Evolutionary conservation across 2,797 vertebrate species (phyloP).

Genomic region (Pristis pectinata): DNA sequence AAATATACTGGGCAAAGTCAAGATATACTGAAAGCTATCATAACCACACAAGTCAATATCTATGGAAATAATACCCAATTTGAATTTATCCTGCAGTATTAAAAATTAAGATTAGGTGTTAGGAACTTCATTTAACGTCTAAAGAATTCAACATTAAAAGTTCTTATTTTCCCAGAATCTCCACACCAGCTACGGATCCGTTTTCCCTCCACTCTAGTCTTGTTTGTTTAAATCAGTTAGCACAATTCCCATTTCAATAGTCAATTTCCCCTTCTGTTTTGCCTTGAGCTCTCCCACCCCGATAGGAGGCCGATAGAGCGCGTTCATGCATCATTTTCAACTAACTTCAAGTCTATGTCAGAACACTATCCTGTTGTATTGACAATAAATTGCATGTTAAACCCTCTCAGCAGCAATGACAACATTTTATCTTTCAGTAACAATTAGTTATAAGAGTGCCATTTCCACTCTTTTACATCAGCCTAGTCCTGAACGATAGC

Average conservation of each 20-base stretch:
- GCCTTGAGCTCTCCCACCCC: background rate
- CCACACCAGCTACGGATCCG: background rate
- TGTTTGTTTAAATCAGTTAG: background rate
- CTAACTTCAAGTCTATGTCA: background rate
- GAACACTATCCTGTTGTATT: background rate
- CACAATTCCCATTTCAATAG: background rate
- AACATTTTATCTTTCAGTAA: background rate
- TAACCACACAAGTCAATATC: too few species aligned
- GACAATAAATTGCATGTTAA: background rate
- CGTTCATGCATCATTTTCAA: background rate
- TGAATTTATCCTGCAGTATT: background rate
- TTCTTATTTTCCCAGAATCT: background rate
- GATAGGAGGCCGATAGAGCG: too few species aligned
- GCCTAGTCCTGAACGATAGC: background rate
- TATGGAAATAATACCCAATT: background rate
- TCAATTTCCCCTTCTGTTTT: too few species aligned
- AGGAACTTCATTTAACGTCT: background rate
- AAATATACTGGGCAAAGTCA: background rate
- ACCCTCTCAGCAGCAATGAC: background rate
- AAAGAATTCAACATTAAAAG: too few species aligned
- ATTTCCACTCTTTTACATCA: background rate
- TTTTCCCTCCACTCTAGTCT: background rate
- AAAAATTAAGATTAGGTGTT: background rate
- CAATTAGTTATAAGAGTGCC: background rate
- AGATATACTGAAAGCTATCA: background rate